Evolutionary conservation across 2,888 invertebrate species (phyloP), one percentile per base, ranked within the genome.

Genomic region (Lissonota sp.): DNA sequence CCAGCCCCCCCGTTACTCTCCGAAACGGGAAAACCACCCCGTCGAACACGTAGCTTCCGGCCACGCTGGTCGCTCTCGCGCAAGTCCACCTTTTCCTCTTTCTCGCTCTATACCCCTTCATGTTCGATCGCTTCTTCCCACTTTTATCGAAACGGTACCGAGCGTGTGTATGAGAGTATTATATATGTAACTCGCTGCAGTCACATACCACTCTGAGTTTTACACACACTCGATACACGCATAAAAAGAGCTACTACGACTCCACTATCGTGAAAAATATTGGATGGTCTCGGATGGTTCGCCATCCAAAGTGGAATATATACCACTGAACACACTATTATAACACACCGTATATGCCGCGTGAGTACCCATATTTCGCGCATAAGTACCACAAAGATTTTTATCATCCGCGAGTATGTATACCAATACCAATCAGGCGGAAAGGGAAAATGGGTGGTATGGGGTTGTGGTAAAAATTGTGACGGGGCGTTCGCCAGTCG

Each of bases 1-100:
- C 84, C 67, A 72, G 80, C 80, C 60, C 58, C 79, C 63, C 66
- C 85, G 84, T 81, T 87, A 80, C 67, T 79, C 82, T 79, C 83
- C 79, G 79, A 70, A 87, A 86, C 87, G 84, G 86, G 85, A 87
- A 87, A 85, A 85, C 86, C 87, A 88, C 86, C 86, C 86, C 88
- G 86, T 89, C 88, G 89, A 90, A 90, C 89, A 87, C 87, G 86
- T 83, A 84, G 87, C 90, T 90, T 89, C 89, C 89, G 87, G 87
- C 85, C 79, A 83, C 79, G 80, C 80, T 72, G 81, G 66, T 86
- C 86, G 81, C 83, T 83, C 82, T 79, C 84, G 86, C 86, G 86
- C 86, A 86, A 83, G 84, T 82, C 81, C 71, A 78, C 60, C 62
- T 84, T 75, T 83, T 73, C 80, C 66, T 46, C 58, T 44, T 82